Evolutionary conservation across 1,140 invertebrate genomes (phyloP).

Genomic region (Lanistes nyassanus): DNA sequence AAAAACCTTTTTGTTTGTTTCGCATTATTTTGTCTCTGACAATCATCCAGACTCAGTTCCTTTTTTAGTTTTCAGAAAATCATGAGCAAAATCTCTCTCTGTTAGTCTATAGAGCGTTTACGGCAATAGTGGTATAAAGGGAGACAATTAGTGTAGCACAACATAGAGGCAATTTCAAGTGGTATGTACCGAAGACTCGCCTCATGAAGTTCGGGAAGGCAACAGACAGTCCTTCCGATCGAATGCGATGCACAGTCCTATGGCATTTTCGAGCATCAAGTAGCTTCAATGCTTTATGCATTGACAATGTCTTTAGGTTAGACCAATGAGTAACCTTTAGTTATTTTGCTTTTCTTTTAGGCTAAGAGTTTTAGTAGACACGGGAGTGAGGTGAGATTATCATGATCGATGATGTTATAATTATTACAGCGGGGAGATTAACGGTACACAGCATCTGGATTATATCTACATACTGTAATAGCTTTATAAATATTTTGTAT

Average conservation of each 20-base stretch:
- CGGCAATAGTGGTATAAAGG: neutral
- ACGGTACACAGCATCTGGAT: too few species aligned
- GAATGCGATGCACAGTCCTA: constrained; percentile 6
- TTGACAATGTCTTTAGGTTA: constrained; percentile 20
- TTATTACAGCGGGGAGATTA: too few species aligned
- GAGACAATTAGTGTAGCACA: neutral
- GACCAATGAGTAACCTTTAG: neutral
- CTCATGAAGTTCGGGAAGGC: constrained; percentile 15
- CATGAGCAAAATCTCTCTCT: neutral
- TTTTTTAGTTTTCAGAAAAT: neutral
- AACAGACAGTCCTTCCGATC: neutral
- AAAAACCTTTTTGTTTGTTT: too few species aligned
- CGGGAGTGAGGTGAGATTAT: too few species aligned
- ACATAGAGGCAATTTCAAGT: constrained; percentile 14
- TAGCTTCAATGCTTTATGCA: constrained; percentile 8
- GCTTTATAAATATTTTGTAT: too few species aligned
- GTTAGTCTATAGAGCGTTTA: neutral
- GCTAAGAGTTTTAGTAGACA: too few species aligned
- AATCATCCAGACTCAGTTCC: too few species aligned
- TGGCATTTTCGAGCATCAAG: constrained; percentile 8
- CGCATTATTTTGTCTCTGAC: too few species aligned
- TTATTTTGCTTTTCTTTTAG: too few species aligned
- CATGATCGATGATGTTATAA: too few species aligned
- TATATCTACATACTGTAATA: too few species aligned
- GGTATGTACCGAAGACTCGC: too few species aligned